Base-by-base conservation (phyloP, 2,797 vertebrate species). In the Alauda arvensis region DNA sequence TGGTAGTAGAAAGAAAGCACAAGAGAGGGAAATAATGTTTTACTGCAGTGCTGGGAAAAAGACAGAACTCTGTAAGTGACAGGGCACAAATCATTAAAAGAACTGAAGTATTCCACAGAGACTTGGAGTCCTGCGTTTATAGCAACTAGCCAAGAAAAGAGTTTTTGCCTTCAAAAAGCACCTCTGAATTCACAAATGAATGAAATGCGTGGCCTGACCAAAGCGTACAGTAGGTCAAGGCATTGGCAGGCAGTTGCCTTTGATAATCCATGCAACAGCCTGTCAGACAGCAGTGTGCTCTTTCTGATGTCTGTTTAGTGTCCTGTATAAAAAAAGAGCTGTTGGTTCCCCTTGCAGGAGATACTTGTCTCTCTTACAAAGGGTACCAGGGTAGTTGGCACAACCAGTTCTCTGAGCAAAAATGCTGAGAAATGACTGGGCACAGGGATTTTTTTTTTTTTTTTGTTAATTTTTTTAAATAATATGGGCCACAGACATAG, bases 91-190 rank as follows among this genome's bases (percentile, higher is more conserved):
- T 89, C 87, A 92, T 90, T 95, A 88, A 94, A 94, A 92, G 83
- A 66, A 74, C 80, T 86, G 43, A 85, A 95, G 89, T 92, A 95
- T 95, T 94, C 95, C 94, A 75, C 81, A 90, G 91, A 95, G 94
- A 95, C 87, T 85, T 12, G n/a, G 72, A 94, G 84, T 89, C 65
- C 63, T 87, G 68, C 23, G 4, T 93, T 93, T 92, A 95, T 75
- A 84, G 71, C 89, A 92, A 88, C 87, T 92, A 89, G 71, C 62
- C 5, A 14, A 88, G 83, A 94, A 94, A 93, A 94, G 86, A 83
- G 77, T 2, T 74, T 92, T 88, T 90, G 67, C 59, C 71, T 93
- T 95, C 89, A 95, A 95, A 95, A 93, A 92, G 66, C 77, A 89
- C 62, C 83, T 94, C 91, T 88, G 85, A 94, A 93, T 94, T 89